These are phyloP conservation scores for Calephelis nemesis DNA, from an alignment of 1,140 invertebrate genomes.

Conservation along the genomic window DNA sequence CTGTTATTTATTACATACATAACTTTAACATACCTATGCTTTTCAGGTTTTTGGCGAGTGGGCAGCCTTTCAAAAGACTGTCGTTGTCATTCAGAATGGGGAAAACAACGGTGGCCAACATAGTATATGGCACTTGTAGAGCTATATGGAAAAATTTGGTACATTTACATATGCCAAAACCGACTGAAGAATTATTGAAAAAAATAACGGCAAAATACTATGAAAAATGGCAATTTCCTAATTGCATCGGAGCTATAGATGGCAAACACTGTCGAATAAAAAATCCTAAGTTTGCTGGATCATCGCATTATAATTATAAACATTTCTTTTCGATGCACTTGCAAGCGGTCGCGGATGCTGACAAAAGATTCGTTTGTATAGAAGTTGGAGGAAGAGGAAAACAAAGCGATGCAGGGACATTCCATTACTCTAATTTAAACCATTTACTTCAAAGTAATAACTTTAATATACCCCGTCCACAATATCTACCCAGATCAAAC, in stretches of 20 bases:
- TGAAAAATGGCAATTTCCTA: slow-evolving; percentile 33
- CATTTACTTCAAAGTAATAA: slow-evolving; percentile 20
- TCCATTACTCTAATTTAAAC: slow-evolving; percentile 24
- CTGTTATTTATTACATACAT: slow-evolving; percentile 18
- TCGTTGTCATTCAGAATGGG: slow-evolving; percentile 22
- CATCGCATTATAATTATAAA: slow-evolving; percentile 29
- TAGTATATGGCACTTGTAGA: slow-evolving; percentile 27
- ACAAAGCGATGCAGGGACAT: slow-evolving; percentile 28
- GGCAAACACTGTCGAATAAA: slow-evolving; percentile 31
- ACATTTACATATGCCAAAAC: slow-evolving; percentile 26
- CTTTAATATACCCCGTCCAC: slow-evolving; percentile 22
- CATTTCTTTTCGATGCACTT: slow-evolving; percentile 25
- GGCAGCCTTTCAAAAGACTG: slow-evolving; percentile 21
- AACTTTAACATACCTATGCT: slow-evolving; percentile 25
- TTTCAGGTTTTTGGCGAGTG: slow-evolving; percentile 33
- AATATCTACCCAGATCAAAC: slow-evolving; percentile 18
- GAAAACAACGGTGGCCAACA: slow-evolving; percentile 21
- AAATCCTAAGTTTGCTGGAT: slow-evolving; percentile 27
- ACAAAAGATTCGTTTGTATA: slow-evolving; percentile 27
- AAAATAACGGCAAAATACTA: slow-evolving; percentile 23
- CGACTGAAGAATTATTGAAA: slow-evolving; percentile 24
- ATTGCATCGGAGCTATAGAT: slow-evolving; percentile 30
- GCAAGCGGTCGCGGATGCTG: slow-evolving; percentile 25
- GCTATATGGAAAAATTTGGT: slow-evolving; percentile 28
- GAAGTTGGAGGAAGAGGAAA: slow-evolving; percentile 31